Base-by-base conservation (phyloP, 2,888 invertebrate species). In the Apotomis capreana region DNA sequence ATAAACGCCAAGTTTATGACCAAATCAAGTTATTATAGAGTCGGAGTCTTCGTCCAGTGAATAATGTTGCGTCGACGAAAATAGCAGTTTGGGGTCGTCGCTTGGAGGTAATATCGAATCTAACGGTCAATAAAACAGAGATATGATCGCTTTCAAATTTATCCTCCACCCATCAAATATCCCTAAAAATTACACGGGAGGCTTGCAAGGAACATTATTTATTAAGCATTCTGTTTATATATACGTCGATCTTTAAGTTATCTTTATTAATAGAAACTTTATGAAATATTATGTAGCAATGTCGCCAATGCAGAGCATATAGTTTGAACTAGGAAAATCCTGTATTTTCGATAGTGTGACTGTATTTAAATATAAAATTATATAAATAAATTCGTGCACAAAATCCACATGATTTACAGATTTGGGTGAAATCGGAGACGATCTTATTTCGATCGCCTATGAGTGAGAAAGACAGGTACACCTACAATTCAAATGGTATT, bases 121-220 rank as follows among this genome's bases (percentile, higher is more conserved):
- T 84, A 86, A 87, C 83, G 86, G 84, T 84, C 87, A 85, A 87
- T 87, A 86, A 87, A 88, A 86, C 83, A 82, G 78, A 87, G 86
- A 86, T 87, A 85, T 84, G 82, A 86, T 86, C 84, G 78, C 73
- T 75, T 76, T 79, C 77, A 79, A 85, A 84, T 85, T 85, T 85
- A 86, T 84, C 84, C 84, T 83, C 78, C 78, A 78, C 79, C 82
- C 81, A 81, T 84, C 81, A 81, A 84, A 82, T 81, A 84, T 78
- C 80, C 81, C 82, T 78, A 82, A 79, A 80, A 84, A 84, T 83
- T 84, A 86, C 80, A 83, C 81, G 83, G 82, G 69, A 77, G 78
- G 78, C 76, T 80, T 75, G n/a, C 67, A 44, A 46, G 44, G 46
- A 72, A 58, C 62, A 72, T 68, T 68, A 68, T 72, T 71, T 68